Conservation (phyloP, 2,888 invertebrate species). For the Hyppa rectilinea region DNA sequence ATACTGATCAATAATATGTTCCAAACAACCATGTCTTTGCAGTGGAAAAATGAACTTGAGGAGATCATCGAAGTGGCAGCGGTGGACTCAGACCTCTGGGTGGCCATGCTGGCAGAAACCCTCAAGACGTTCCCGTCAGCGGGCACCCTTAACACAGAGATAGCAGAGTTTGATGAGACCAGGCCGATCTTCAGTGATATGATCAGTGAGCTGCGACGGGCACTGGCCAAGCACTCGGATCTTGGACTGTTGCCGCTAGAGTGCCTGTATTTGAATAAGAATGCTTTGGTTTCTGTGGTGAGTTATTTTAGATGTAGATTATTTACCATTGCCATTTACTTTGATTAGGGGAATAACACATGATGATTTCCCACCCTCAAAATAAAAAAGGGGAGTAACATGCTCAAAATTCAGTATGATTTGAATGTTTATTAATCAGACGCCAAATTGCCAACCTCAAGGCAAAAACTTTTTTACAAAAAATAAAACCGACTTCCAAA, state of each 20-base stretch:
- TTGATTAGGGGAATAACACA: neutral
- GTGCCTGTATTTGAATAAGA: conserved; percentile 98
- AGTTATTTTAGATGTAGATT: conserved; percentile 68
- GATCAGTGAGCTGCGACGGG: conserved; percentile 95
- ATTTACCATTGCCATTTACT: neutral
- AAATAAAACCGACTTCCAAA: too few relatives aligned
- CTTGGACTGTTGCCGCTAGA: conserved; percentile 97
- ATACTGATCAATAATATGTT: too few relatives aligned
- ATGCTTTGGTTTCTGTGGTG: conserved; percentile 96
- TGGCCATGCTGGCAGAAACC: conserved; percentile 98
- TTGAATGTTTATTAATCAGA: neutral
- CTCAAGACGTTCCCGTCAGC: conserved; percentile 98
- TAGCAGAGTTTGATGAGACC: conserved; percentile 96
- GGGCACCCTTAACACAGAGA: conserved; percentile 97
- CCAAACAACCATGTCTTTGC: too few relatives aligned
- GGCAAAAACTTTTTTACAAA: too few relatives aligned
- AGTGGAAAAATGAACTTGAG: conserved; percentile 98
- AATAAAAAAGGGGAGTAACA: too few relatives aligned
- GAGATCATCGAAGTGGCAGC: conserved; percentile 98
- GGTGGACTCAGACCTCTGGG: conserved; percentile 98
- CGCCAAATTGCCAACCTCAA: neutral
- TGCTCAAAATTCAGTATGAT: too few relatives aligned
- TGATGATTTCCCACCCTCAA: too few relatives aligned
- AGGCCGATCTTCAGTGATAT: conserved; percentile 97
- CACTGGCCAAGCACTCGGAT: conserved; percentile 96